phyloP scores from a whole-genome alignment of 2,888 invertebrate genomes.

The Scotopteryx bipunctaria region DNA sequence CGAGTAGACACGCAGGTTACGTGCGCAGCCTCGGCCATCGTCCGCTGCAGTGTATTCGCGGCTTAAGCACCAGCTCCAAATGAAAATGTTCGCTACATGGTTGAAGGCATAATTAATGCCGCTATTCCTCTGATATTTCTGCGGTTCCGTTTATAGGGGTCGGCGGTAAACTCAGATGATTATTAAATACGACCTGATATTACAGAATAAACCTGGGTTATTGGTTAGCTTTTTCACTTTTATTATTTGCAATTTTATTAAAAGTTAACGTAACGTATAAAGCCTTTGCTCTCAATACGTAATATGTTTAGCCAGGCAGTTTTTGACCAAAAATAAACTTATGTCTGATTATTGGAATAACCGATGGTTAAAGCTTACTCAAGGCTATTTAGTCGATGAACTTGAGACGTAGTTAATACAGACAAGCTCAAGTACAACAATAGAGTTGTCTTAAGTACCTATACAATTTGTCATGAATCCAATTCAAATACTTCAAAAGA shows the following conservation, averaged over 20 bases:
- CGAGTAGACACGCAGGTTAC: no score
- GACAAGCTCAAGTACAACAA: no score
- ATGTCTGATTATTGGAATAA: no score
- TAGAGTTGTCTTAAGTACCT: no score
- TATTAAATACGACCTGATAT: constrained; percentile 18
- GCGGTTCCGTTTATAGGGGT: constrained; percentile 21
- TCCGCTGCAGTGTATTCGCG: no score
- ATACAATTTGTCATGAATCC: no score
- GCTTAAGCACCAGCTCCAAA: constrained; percentile 12
- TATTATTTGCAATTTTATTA: constrained; percentile 6
- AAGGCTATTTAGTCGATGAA: no score
- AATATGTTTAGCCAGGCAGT: not conserved
- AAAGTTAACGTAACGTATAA: not conserved
- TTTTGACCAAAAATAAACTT: no score
- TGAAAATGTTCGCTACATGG: constrained; percentile 12
- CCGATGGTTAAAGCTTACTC: no score
- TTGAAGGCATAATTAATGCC: constrained; percentile 12
- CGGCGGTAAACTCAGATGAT: constrained; percentile 15
- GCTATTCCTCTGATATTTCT: constrained; percentile 18
- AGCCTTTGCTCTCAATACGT: not conserved
- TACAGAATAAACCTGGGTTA: constrained; percentile 10
- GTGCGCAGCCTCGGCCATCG: no score
- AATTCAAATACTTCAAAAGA: not conserved
- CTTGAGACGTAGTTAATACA: no score
- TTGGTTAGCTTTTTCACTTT: constrained; percentile 6